These are phyloP conservation scores for Pecten maximus DNA, from an alignment of 2,888 invertebrate genomes.

Conservation along the genomic window DNA sequence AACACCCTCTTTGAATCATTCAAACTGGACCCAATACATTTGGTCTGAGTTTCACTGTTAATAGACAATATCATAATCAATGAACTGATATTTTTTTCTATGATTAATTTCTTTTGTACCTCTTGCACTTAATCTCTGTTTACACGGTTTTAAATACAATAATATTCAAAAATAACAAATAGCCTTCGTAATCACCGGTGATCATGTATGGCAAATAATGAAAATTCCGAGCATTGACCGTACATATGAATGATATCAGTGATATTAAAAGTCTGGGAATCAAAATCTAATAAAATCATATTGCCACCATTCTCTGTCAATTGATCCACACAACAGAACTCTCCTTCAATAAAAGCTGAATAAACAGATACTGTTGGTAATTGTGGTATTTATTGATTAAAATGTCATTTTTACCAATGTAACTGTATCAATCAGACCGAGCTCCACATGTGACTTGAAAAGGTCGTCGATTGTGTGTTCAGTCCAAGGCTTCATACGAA, in stretches of 20 bases:
- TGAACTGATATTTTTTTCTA: background rate
- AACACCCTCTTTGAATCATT: slow-evolving; percentile 5
- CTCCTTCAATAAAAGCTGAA: slow-evolving; percentile 45
- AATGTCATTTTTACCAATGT: slow-evolving; percentile 50
- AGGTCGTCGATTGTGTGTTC: background rate
- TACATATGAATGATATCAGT: slow-evolving; percentile 11
- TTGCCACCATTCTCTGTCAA: slow-evolving; percentile 45
- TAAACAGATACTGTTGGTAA: slow-evolving; percentile 41
- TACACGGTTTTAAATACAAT: slow-evolving; percentile 26
- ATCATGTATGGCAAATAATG: slow-evolving; percentile 28
- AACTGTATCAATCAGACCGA: slow-evolving; percentile 39
- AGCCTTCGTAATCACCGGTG: slow-evolving; percentile 7
- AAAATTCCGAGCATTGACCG: slow-evolving; percentile 23
- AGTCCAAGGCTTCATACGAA: slow-evolving; percentile 9
- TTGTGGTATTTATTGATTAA: slow-evolving; percentile 46
- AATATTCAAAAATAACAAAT: slow-evolving; percentile 29
- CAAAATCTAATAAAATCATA: slow-evolving; percentile 45
- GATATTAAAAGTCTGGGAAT: slow-evolving; percentile 36
- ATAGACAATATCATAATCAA: background rate
- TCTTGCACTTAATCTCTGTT: slow-evolving; percentile 22
- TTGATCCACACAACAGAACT: slow-evolving; percentile 36
- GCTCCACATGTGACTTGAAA: slow-evolving; percentile 5
- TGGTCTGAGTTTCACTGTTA: background rate
- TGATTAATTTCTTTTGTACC: slow-evolving; percentile 26
- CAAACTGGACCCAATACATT: background rate